phyloP scores from a whole-genome alignment of 2,113 vertebrate species.

The Osmerus mordax region DNA sequence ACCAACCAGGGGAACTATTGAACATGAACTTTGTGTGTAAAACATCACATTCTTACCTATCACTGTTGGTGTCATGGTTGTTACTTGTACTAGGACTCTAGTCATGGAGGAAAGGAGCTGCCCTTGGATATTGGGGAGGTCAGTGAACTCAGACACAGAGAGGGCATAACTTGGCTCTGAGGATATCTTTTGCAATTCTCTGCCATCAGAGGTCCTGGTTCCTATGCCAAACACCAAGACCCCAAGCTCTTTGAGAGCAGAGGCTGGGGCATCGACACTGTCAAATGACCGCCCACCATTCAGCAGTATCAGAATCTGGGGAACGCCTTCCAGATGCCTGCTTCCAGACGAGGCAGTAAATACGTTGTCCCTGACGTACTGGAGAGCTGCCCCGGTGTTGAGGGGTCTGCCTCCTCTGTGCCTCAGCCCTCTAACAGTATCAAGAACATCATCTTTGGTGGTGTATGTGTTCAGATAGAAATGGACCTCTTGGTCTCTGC shows the following conservation, averaged over 20 bases:
- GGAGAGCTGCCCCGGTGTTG: conserved; percentile 54
- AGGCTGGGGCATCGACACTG: conserved; percentile 21
- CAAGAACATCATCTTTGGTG: conserved; percentile 17
- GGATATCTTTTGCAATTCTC: too few relatives aligned
- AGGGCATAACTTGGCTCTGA: too few relatives aligned
- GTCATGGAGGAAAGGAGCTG: conserved; percentile 22
- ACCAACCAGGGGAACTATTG: too few relatives aligned
- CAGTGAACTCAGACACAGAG: too few relatives aligned
- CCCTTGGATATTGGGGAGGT: background rate
- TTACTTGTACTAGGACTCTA: background rate
- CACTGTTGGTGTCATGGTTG: background rate
- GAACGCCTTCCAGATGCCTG: conserved; percentile 23
- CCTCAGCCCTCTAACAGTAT: conserved; percentile 24
- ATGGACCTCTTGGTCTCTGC: conserved; percentile 23
- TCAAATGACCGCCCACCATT: conserved; percentile 26
- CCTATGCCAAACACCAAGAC: conserved; percentile 16
- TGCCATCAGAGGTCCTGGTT: background rate
- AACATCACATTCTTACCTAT: conserved; percentile 14
- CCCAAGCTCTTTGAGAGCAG: conserved; percentile 30
- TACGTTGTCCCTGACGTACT: conserved; percentile 37
- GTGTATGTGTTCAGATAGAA: conserved; percentile 33
- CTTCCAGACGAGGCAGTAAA: conserved; percentile 29
- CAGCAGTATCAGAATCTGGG: conserved; percentile 35
- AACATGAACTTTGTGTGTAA: background rate
- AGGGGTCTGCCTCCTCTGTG: conserved; percentile 51